Conservation (phyloP, 2,113 vertebrate species). For the Tetraodon nigroviridis region DNA sequence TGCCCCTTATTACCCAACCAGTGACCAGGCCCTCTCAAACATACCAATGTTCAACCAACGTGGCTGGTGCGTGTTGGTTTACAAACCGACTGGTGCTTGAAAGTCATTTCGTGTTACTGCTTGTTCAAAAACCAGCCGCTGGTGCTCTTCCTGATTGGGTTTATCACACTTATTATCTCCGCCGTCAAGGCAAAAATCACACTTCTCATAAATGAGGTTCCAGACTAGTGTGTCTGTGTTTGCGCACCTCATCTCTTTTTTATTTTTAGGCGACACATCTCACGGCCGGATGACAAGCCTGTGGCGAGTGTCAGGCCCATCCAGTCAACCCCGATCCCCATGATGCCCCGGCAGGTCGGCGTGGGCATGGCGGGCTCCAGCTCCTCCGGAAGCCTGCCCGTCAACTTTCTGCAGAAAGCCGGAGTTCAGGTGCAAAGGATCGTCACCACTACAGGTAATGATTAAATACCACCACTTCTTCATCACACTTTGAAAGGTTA, state of each 20-base stretch:
- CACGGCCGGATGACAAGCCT: constrained; percentile 89
- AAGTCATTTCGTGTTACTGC: no score
- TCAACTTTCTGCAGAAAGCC: constrained; percentile 94
- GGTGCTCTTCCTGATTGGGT: neutral
- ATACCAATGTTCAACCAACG: constrained; percentile 93
- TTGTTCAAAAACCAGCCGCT: neutral
- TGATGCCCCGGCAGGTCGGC: constrained; percentile 93
- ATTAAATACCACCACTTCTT: neutral
- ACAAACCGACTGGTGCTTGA: neutral
- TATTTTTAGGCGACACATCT: constrained; percentile 80
- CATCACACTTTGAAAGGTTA: neutral
- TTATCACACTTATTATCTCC: neutral
- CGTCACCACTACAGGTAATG: constrained; percentile 90
- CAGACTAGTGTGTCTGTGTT: neutral
- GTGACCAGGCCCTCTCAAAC: constrained; percentile 86
- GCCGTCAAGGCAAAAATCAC: neutral
- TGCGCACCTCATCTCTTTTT: constrained; percentile 8
- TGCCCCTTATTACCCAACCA: constrained; percentile 94
- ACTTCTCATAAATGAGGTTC: neutral
- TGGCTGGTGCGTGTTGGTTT: constrained; percentile 82
- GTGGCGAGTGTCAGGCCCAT: constrained; percentile 95
- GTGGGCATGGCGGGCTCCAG: constrained; percentile 81
- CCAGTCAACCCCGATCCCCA: constrained; percentile 96
- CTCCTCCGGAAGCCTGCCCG: constrained; percentile 84
- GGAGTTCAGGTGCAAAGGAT: constrained; percentile 96